Base-by-base conservation (phyloP, 2,113 vertebrate species). In the Rhinopomastus cyanomelas region DNA sequence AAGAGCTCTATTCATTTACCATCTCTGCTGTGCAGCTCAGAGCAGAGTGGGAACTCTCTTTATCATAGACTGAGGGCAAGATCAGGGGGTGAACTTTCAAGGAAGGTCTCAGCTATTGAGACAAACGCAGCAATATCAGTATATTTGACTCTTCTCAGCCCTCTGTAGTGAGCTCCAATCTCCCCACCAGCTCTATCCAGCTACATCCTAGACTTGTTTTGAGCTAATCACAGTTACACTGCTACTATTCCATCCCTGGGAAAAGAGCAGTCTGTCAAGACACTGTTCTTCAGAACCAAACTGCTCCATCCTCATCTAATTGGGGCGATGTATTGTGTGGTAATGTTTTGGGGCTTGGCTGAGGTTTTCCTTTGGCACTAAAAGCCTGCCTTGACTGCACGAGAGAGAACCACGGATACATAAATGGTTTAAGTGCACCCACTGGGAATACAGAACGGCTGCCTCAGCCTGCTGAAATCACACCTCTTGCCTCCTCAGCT, bases 401-500 rank as follows among this genome's bases (percentile, higher is more conserved):
- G 25, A 85, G 60, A 81, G 51, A 85, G 55, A 81, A 73, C 30
- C 75, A 92, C 1, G 7, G 59, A 84, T 52, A 88, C 30, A 66
- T 59, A 87, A 90, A 82, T 5, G 62, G 74, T 76, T 84, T 88
- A 81, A 92, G 55, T 25, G 55, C 19, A 56, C 29, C 55, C 86
- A 82, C 25, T 55, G 88, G 92, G 81, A 96, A 93, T 18, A 94
- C 17, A 57, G 81, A 86, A 81, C 1, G 69, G 75, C 81, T 82
- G 88, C 52, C 66, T 92, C 74, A 93, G 78, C 78, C 37, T 82
- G 78, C 81, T 92, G 90, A 80, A 95, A 62, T 66, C 91, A 92
- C 81, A 82, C 42, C 82, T 93, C 61, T 71, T 89, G 81, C 59
- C 81, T 85, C 88, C 92, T 95, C 84, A 88, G 86, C 84, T 82